These are phyloP conservation scores for Rhagium mordax DNA, from an alignment of 2,888 invertebrate genomes.

Conservation along the genomic window DNA sequence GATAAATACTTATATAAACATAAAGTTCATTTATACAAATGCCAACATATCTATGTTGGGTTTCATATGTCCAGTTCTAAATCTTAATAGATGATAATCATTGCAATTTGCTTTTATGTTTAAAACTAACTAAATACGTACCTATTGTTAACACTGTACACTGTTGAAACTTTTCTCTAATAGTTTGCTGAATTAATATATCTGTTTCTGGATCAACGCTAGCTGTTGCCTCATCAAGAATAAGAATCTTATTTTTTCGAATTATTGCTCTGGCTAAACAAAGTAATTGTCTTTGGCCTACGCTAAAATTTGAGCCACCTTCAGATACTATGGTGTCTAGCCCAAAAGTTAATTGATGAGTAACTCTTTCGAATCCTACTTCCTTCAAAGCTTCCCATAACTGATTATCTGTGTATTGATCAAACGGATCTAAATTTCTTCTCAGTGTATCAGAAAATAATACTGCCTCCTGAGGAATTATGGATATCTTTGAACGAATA, in stretches of 20 bases:
- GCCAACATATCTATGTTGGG: no score
- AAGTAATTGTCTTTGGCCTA: conserved; percentile 77
- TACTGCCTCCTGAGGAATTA: conserved; percentile 90
- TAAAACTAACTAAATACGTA: background rate
- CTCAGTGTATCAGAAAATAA: conserved; percentile 89
- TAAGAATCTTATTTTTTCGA: conserved; percentile 66
- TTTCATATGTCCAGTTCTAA: no score
- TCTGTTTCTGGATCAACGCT: conserved; percentile 87
- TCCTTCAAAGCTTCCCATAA: conserved; percentile 90
- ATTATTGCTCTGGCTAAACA: conserved; percentile 77
- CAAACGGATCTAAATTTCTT: conserved; percentile 92
- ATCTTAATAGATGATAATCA: no score
- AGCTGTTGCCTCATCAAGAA: conserved; percentile 82
- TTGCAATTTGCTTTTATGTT: no score
- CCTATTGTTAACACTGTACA: conserved; percentile 87
- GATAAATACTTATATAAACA: no score
- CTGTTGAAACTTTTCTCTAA: conserved; percentile 80
- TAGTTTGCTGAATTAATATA: conserved; percentile 81
- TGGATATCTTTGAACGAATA: conserved; percentile 83
- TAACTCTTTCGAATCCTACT: conserved; percentile 82
- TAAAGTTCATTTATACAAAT: no score
- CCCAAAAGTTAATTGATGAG: conserved; percentile 74
- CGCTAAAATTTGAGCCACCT: conserved; percentile 71
- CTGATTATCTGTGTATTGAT: conserved; percentile 82
- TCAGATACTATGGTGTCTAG: conserved; percentile 82